Base-by-base conservation (phyloP, 2,113 vertebrate genomes). In the Cygnus atratus region DNA sequence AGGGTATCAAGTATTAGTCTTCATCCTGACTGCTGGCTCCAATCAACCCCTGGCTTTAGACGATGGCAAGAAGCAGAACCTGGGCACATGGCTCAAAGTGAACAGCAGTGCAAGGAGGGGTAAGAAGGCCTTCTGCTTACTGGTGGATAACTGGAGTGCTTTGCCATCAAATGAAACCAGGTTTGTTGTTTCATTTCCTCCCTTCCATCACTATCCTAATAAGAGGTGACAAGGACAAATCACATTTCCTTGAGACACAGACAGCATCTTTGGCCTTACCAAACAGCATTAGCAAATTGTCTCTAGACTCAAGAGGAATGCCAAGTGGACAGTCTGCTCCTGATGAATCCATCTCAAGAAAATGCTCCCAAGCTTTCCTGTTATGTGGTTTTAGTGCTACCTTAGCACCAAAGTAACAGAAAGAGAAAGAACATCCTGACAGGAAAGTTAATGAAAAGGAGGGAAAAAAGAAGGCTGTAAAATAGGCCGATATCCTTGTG, bases 251-350 rank as follows among this genome's bases (percentile, higher is more conserved):
- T 43, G 20, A 88, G 61, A 46, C 21, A 66, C 66, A 84, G 57
- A 73, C 29, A 79, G 43, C 54, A 89, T 50, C 25, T 73, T 52
- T 70, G 72, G 28, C 31, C 19, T 16, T 61, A 80, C 54, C 33
- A 58, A 91, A 85, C 2, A 48, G 37, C 46, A 75, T 41, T 75
- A 92, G 35, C 13, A 68, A 95, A 95, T 91, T 50, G 39, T 91
- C 91, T 61, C 15, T 52, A 82, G 26, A 48, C 75, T 87, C 43
- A 57, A 63, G 37, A 63, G 17, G 11, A 80, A 93, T 66, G 71
- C 5, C 57, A 70, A 26, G 86, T 6, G 2, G 12, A 43, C 5
- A 73, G 65, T 65, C 44, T 66, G 65, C 70, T 61, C 33, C 43
- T 80, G n/a, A 44, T 43, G 22, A 25, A 39, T 43, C 35, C 3